Percentiles rank a stretch among this genome's conserved stretches.
phyloP scores from a whole-genome alignment of 1,140 invertebrate species.

The Kradibia gibbosae region DNA sequence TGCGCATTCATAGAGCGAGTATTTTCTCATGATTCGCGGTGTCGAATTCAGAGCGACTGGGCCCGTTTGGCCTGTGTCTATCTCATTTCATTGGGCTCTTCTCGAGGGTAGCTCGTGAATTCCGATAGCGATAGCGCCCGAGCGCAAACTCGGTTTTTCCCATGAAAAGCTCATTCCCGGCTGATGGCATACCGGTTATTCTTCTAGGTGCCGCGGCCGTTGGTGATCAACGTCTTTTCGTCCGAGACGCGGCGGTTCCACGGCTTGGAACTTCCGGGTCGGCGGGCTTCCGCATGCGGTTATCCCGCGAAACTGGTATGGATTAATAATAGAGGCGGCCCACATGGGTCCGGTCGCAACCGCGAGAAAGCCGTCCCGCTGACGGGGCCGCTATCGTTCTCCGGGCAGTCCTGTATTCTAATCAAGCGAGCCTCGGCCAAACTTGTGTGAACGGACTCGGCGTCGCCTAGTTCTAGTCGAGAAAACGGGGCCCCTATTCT shows the following conservation, averaged over 20 bases:
- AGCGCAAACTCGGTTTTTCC: constrained; percentile 23
- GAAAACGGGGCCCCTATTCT: constrained; percentile 49
- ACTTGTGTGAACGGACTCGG: constrained; percentile 69
- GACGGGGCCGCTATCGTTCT: constrained; percentile 40
- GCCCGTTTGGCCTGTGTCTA: background rate
- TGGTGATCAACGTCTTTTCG: background rate
- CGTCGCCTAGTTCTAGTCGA: constrained; percentile 50
- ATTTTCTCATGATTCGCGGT: constrained; percentile 40
- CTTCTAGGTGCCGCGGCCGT: background rate
- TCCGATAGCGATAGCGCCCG: constrained; percentile 5
- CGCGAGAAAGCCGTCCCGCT: constrained; percentile 51
- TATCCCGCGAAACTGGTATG: constrained; percentile 34
- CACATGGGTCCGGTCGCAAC: background rate
- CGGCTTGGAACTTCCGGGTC: constrained; percentile 42
- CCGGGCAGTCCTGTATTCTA: constrained; percentile 64
- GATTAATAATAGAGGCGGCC: constrained; percentile 36
- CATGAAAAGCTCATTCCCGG: constrained; percentile 45
- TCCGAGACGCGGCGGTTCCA: background rate
- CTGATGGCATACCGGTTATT: constrained; percentile 12
- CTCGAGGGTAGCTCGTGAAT: background rate
- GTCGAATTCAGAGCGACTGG: constrained; percentile 24
- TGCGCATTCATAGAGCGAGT: constrained; percentile 23
- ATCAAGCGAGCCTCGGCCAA: constrained; percentile 71
- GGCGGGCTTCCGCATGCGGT: constrained; percentile 29
- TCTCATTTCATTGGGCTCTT: background rate